These are phyloP conservation scores for Cotesia vestalis DNA, from an alignment of 1,140 invertebrate species.

Conservation along the genomic window DNA sequence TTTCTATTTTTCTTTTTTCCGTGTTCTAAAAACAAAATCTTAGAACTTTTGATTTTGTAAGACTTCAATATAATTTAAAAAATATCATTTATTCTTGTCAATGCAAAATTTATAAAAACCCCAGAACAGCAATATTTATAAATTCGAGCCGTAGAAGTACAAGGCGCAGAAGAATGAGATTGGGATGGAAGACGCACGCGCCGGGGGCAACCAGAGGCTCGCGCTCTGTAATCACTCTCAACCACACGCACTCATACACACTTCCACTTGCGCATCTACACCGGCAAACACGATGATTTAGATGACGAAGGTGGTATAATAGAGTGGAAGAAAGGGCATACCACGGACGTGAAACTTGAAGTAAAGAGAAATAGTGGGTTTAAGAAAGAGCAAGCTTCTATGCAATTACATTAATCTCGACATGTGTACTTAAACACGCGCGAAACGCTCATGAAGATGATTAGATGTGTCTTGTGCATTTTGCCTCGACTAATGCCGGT, in stretches of 20 bases:
- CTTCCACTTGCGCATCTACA: too few species aligned
- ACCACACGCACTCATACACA: slow-evolving; percentile 46
- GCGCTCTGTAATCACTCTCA: slow-evolving; percentile 63
- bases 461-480: slow-evolving; percentile 2
- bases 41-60: too few species aligned
- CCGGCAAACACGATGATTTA: slow-evolving; percentile 23
- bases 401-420: slow-evolving; percentile 40
- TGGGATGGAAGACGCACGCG: slow-evolving; percentile 59
- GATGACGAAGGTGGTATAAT: slow-evolving; percentile 18
- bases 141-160: background rate
- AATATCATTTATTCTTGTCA: too few species aligned
- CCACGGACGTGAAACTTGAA: background rate
- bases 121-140: too few species aligned
- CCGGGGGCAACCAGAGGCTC: slow-evolving; percentile 63
- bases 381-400: slow-evolving; percentile 9
- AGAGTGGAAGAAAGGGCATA: slow-evolving; percentile 12
- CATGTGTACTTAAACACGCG: slow-evolving; percentile 36
- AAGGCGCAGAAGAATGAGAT: slow-evolving; percentile 26
- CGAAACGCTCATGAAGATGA: slow-evolving; percentile 45
- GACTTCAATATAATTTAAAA: too few species aligned
- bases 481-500: background rate
- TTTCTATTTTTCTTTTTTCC: too few species aligned
- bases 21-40: too few species aligned
- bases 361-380: slow-evolving; percentile 20
- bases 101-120: too few species aligned